These are phyloP conservation scores for Cyclura pinguis DNA, from an alignment of 2,797 vertebrate species.

Conservation along the genomic window DNA sequence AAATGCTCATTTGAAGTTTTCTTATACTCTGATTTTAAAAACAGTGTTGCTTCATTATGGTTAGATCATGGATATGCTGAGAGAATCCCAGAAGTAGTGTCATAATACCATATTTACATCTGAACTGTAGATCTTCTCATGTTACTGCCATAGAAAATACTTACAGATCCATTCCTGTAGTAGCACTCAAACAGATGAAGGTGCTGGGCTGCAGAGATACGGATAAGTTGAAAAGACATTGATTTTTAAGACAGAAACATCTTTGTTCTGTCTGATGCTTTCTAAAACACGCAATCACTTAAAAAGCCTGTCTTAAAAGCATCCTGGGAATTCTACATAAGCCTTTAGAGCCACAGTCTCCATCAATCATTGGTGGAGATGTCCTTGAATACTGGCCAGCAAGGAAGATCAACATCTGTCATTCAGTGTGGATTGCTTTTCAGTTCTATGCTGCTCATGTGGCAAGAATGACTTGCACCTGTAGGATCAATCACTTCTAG, in stretches of 20 bases:
- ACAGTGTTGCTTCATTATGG: background rate
- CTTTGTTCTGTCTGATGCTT: background rate
- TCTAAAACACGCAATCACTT: too few relatives aligned
- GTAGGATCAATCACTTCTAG: slow-evolving; percentile 2
- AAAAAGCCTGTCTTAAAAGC: background rate
- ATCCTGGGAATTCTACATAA: background rate
- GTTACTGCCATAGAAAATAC: background rate
- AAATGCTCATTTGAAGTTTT: background rate
- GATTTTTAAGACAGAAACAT: background rate
- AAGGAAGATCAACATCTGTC: background rate
- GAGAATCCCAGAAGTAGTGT: background rate
- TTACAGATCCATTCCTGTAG: background rate
- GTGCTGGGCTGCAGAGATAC: background rate
- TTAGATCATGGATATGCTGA: background rate
- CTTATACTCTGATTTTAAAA: background rate
- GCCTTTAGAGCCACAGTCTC: background rate
- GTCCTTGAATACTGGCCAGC: background rate
- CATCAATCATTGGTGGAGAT: background rate
- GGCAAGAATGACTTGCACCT: background rate
- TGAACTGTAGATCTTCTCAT: background rate
- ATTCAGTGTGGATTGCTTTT: fast-evolving
- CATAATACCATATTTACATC: background rate
- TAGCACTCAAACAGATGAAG: background rate
- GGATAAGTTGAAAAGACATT: slow-evolving; percentile 2
- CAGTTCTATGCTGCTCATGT: background rate